Conservation (phyloP, 2,888 invertebrate genomes). For the Cecidostiba fungosa region DNA sequence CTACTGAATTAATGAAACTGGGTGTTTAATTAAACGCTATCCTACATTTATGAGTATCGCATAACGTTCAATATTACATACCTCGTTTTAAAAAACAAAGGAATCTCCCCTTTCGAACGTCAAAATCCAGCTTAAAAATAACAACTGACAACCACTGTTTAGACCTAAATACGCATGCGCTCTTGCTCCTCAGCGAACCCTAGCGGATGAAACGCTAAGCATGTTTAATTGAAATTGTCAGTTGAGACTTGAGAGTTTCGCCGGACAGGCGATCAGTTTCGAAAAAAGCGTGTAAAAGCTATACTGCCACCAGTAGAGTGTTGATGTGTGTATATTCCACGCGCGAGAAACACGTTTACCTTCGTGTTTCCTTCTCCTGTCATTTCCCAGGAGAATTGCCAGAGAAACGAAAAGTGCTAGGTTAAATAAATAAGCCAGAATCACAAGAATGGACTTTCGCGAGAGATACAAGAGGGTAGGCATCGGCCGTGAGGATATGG, state of each 20-base stretch:
- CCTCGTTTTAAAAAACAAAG: no score
- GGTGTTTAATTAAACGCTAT: no score
- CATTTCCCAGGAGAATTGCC: not conserved
- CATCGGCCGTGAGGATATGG: constrained; percentile 53
- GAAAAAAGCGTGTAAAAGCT: constrained; percentile 10
- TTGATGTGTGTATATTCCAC: not conserved
- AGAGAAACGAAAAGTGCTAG: not conserved
- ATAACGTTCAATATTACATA: no score
- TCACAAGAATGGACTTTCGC: constrained; percentile 55
- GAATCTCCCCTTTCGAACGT: not conserved
- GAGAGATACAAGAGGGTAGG: constrained; percentile 60
- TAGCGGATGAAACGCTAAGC: not conserved
- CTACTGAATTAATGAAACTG: no score
- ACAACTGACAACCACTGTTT: not conserved
- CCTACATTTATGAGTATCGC: no score
- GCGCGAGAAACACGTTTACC: not conserved
- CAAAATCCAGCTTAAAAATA: not conserved
- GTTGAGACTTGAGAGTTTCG: no score
- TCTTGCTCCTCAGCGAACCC: not conserved
- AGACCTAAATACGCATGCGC: not conserved
- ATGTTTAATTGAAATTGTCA: not conserved
- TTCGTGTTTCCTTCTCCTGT: not conserved
- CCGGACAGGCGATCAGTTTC: not conserved
- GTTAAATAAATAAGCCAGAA: not conserved
- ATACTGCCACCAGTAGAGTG: not conserved